phyloP scores from a whole-genome alignment of 2,888 invertebrate genomes.

The Euplagia quadripunctaria region DNA sequence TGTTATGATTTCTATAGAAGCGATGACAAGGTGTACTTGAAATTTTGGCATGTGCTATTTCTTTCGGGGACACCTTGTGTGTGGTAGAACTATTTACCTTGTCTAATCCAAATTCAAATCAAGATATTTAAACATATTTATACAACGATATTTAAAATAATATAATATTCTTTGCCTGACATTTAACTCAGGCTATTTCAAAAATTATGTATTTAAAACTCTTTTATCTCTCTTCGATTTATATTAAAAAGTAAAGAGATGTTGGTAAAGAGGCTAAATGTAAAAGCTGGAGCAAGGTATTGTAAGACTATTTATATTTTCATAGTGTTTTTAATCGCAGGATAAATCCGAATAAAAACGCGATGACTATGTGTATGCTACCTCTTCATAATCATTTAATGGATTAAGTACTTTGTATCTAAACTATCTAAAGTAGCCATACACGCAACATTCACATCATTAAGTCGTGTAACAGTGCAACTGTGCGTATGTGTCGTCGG shows the following conservation, averaged over 20 bases:
- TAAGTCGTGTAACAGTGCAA: conserved; percentile 44
- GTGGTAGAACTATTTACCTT: conserved; percentile 32
- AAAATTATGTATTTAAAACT: too few relatives aligned
- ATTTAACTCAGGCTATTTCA: too few relatives aligned
- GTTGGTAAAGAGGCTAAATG: neutral
- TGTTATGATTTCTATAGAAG: conserved; percentile 74
- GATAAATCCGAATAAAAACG: neutral
- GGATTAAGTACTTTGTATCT: conserved; percentile 8
- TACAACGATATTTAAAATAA: too few relatives aligned
- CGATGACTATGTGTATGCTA: neutral
- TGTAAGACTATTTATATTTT: neutral
- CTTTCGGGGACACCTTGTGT: conserved; percentile 40
- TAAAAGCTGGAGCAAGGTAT: neutral
- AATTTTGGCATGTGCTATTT: conserved; percentile 67
- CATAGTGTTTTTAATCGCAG: neutral
- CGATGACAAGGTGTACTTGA: conserved; percentile 72
- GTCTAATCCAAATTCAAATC: conserved; percentile 19
- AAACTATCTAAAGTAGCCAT: conserved; percentile 25
- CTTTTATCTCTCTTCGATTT: neutral
- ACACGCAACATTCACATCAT: conserved; percentile 46
- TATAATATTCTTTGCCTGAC: too few relatives aligned
- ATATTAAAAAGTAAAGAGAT: too few relatives aligned
- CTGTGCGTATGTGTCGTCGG: conserved; percentile 65
- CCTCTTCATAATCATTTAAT: neutral
- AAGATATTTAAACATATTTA: neutral